Evolutionary conservation across 2,797 vertebrate species (phyloP), one percentile per base, ranked within the genome.

Genomic region (Pseudopleuronectes americanus): DNA sequence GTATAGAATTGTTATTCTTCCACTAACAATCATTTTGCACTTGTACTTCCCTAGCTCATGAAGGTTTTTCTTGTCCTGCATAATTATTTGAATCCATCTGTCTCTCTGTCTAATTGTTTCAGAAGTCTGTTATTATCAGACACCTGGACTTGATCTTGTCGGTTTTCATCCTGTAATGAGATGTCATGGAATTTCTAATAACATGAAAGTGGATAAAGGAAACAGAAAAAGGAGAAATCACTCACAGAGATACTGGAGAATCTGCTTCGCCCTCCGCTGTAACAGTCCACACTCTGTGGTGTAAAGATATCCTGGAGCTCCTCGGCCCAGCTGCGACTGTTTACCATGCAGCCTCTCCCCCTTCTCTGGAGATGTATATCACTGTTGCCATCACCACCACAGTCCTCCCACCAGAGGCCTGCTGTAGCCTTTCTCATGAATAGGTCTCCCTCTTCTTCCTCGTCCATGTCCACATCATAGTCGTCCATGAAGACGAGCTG

Each of bases 291-390:
- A 49, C 70, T 8, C 63, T 71, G 79, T 36, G 72, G 71, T 26
- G 43, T 26, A 60, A 87, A 88, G 28, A 89, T 76, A 26, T 87
- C 84, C 76, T 78, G 71, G 24, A 92, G 85, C 71, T 91, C 88
- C 52, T 90, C 85, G 0, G 90, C 80, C 92, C 89, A 93, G 57
- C 86, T 90, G 52, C 65, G 60, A 48, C 87, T 88, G 77, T 90
- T 89, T 2, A 89, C 81, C 81, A 87, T 84, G 71, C 61, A 68
- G 36, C 84, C 61, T 68, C 74, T 57, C 56, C 48, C 55, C 23
- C 24, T 28, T 57, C 3, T 48, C 28, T 66, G 66, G n/a, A 53
- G 31, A 3, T 56, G 82, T 21, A 31, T 31, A 14, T 53, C 63
- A 53, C 65, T 21, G 57, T 67, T 73, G 57, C 64, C 45, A 36